A percentile compares a stretch with the other conserved stretches of the same genome.
phyloP scores from a whole-genome alignment of 2,888 invertebrate genomes.

The Himalopsyche japonica region DNA sequence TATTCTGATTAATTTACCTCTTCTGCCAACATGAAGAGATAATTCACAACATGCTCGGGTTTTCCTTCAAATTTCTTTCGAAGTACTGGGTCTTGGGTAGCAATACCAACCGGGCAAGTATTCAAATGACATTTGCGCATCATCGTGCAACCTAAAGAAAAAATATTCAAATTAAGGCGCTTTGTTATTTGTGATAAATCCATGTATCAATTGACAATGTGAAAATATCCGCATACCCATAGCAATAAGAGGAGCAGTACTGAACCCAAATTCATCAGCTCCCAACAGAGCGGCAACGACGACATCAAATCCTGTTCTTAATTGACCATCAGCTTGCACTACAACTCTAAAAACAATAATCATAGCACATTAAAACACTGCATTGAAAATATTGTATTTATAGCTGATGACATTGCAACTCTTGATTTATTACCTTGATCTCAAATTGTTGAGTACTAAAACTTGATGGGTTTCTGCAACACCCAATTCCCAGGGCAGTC shows the following conservation, averaged over 20 bases:
- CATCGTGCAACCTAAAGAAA: conserved; percentile 86
- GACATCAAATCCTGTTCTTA: conserved; percentile 94
- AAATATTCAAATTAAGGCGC: neutral
- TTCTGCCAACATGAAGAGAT: conserved; percentile 96
- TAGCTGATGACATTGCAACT: neutral
- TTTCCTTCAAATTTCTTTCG: conserved; percentile 96
- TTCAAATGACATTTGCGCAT: conserved; percentile 99
- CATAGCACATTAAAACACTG: neutral
- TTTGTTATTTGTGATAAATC: neutral
- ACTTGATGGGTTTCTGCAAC: conserved; percentile 98
- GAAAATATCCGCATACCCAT: conserved; percentile 63
- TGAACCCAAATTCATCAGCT: conserved; percentile 98
- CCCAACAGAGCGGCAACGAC: conserved; percentile 94
- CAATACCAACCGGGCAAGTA: conserved; percentile 98
- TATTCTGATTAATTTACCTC: conserved; percentile 64
- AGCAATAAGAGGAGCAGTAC: conserved; percentile 96
- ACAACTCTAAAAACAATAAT: conserved; percentile 68
- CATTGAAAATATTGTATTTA: neutral
- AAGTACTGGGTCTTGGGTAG: conserved; percentile 95
- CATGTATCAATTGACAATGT: neutral
- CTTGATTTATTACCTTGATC: conserved; percentile 61
- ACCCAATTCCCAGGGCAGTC: conserved; percentile 98
- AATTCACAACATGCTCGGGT: conserved; percentile 97
- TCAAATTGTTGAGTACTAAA: conserved; percentile 87
- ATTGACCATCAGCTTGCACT: conserved; percentile 95